A percentile compares a stretch with the other conserved stretches of the same genome.
These are phyloP conservation scores for Ditylenchus weischeri DNA, from an alignment of 2,888 invertebrate species.

Conservation along the genomic window DNA sequence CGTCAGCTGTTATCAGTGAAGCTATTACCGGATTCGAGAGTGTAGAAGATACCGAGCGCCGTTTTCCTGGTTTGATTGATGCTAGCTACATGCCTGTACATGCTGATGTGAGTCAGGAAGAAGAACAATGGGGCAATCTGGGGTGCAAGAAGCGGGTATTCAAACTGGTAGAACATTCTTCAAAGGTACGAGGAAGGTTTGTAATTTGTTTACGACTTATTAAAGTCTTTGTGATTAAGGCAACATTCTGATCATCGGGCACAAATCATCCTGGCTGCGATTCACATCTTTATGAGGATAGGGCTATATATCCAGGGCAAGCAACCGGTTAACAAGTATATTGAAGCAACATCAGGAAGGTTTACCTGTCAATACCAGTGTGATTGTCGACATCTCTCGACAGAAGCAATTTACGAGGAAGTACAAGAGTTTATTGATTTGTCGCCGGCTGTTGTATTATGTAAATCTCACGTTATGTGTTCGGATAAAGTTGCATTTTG, in stretches of 20 bases:
- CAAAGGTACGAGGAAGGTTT: too few relatives aligned
- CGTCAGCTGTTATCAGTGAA: constrained; percentile 67
- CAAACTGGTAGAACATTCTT: background rate
- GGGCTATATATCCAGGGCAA: background rate
- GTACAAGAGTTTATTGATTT: too few relatives aligned
- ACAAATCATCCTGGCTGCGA: constrained; percentile 1
- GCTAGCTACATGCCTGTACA: background rate
- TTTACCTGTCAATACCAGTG: too few relatives aligned
- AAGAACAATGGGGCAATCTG: background rate
- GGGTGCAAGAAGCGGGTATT: background rate
- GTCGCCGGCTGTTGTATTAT: too few relatives aligned
- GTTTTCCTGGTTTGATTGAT: background rate
- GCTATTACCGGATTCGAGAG: constrained; percentile 23
- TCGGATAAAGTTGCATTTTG: too few relatives aligned
- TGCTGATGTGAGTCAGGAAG: background rate
- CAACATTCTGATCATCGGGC: constrained; percentile 2
- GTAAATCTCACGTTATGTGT: too few relatives aligned
- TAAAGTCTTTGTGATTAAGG: too few relatives aligned
- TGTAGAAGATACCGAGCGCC: background rate
- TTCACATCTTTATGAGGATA: background rate
- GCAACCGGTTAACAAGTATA: background rate
- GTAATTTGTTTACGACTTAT: too few relatives aligned
- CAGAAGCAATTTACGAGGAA: too few relatives aligned
- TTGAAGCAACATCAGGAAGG: background rate
- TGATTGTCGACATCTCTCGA: too few relatives aligned